A percentile compares a stretch with the other conserved stretches of the same genome.
Evolutionary conservation across 2,797 vertebrate species (phyloP).

Genomic region (Emydoidea blandingii): DNA sequence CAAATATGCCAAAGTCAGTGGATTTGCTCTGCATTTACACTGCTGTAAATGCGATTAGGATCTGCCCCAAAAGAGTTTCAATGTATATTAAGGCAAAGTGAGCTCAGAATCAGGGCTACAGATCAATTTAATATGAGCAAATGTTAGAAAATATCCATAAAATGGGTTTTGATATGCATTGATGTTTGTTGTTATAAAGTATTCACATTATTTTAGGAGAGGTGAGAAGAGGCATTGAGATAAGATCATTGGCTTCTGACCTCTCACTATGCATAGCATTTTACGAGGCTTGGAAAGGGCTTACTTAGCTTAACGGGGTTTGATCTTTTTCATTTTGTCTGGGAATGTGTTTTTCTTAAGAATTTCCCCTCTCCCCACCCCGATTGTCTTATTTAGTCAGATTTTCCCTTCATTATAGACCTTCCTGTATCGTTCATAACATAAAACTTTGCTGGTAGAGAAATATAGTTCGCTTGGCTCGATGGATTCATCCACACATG

Average conservation of each 20-base stretch:
- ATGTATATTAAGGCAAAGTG: neutral
- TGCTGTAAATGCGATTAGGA: neutral
- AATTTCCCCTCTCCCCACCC: neutral
- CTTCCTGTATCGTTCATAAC: neutral
- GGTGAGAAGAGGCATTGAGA: neutral
- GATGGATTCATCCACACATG: neutral
- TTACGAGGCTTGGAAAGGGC: neutral
- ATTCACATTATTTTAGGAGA: neutral
- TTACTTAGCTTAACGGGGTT: neutral
- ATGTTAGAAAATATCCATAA: neutral
- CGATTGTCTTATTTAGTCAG: neutral
- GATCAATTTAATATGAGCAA: neutral
- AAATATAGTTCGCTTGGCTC: neutral
- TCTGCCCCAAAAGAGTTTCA: neutral
- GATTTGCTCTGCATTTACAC: neutral
- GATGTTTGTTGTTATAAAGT: neutral
- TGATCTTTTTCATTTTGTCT: neutral
- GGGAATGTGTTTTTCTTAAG: neutral
- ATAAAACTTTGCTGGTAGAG: accelerated
- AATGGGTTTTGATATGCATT: neutral
- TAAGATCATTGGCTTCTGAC: slow-evolving; percentile 1
- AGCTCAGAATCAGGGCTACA: neutral
- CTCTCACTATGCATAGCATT: neutral
- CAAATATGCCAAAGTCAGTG: neutral
- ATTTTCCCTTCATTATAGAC: neutral